Conservation (phyloP, 2,797 vertebrate species). For the Sebastes jordani region DNA sequence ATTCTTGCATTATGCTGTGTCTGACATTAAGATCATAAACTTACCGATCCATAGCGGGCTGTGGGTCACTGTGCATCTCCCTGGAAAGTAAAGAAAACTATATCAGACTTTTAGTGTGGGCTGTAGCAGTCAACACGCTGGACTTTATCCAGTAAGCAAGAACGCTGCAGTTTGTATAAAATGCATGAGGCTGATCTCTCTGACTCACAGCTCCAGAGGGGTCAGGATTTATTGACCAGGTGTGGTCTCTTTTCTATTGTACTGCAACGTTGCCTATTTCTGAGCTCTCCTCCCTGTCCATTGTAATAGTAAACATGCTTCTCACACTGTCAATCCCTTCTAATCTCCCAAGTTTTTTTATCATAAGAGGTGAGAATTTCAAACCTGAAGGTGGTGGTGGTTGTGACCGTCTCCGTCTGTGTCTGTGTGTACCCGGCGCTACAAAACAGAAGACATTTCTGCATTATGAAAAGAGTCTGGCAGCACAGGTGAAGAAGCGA, state of each 20-base stretch:
- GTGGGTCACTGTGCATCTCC: slow-evolving; percentile 54
- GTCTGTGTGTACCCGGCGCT: slow-evolving; percentile 46
- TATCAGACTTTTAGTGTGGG: slow-evolving; percentile 50
- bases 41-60: slow-evolving; percentile 72
- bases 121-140: slow-evolving; percentile 57
- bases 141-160: slow-evolving; percentile 35
- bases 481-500: slow-evolving; percentile 6
- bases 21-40: slow-evolving; percentile 70
- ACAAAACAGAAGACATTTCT: slow-evolving; percentile 39
- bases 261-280: slow-evolving; percentile 13
- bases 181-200: slow-evolving; percentile 43
- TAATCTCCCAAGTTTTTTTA: neutral
- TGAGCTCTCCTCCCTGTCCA: slow-evolving; percentile 18
- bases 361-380: neutral
- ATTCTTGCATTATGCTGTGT: slow-evolving; percentile 32
- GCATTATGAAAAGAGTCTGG: slow-evolving; percentile 36
- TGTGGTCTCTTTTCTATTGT: slow-evolving; percentile 43
- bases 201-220: slow-evolving; percentile 37
- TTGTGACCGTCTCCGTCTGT: slow-evolving; percentile 40
- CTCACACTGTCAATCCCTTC: neutral
- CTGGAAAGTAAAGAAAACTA: slow-evolving; percentile 68
- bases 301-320: slow-evolving; percentile 12
- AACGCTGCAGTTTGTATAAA: slow-evolving; percentile 29
- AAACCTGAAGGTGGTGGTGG: slow-evolving; percentile 64
- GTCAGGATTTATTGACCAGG: slow-evolving; percentile 48